A percentile compares a stretch with the other conserved stretches of the same genome.
Evolutionary conservation across 2,888 invertebrate genomes (phyloP).

Genomic region (Napeogenes inachia): DNA sequence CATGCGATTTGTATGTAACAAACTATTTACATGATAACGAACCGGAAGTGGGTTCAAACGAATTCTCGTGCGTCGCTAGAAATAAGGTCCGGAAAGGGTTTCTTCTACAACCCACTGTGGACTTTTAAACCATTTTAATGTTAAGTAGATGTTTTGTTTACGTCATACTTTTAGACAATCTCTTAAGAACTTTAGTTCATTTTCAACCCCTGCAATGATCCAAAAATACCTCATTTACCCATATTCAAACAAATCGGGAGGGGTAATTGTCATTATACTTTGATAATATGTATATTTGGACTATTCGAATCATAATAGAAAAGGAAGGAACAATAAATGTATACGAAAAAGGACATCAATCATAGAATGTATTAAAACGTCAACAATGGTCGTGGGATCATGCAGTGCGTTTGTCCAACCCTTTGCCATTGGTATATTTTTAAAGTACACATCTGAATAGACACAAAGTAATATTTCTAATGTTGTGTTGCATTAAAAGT

Average conservation of each 20-base stretch:
- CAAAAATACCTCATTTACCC: too few relatives aligned
- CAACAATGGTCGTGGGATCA: conserved; percentile 2
- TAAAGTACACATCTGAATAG: conserved; percentile 23
- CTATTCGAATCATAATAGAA: background rate
- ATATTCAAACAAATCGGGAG: too few relatives aligned
- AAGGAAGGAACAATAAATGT: background rate
- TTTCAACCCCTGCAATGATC: too few relatives aligned
- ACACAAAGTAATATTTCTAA: conserved; percentile 31
- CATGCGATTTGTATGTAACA: conserved; percentile 21
- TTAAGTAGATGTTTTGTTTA: conserved; percentile 31
- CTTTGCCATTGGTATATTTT: conserved; percentile 14
- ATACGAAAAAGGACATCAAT: background rate
- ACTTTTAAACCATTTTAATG: conserved; percentile 45
- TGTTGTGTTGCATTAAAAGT: conserved; percentile 52
- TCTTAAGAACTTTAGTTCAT: background rate
- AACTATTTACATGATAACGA: conserved; percentile 40
- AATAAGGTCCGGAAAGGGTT: conserved; percentile 63
- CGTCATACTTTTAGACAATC: background rate
- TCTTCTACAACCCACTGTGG: conserved; percentile 36
- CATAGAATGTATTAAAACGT: background rate
- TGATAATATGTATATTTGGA: background rate
- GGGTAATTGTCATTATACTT: too few relatives aligned
- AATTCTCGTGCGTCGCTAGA: conserved; percentile 62
- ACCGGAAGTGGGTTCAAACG: conserved; percentile 59
- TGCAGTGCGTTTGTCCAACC: conserved; percentile 21